Evolutionary conservation across 2,113 vertebrate species (phyloP), one percentile per base, ranked within the genome.

Genomic region (Laticauda laticaudata): DNA sequence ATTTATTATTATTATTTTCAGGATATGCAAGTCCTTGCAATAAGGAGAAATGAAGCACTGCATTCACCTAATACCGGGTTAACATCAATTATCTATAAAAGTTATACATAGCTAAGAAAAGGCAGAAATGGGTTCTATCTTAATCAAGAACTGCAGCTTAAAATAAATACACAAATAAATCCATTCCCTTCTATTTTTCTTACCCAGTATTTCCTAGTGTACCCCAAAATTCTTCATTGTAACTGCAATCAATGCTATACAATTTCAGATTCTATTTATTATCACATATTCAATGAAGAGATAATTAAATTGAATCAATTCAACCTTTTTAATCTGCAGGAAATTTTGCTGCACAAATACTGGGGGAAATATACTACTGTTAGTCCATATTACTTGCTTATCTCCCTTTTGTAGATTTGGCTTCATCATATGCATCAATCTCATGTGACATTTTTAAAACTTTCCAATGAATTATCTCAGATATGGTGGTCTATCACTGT

Each of bases 281-380:
- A 85, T 43, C 69, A 91, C 34, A 43, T 85, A 85, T 85, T 91
- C 81, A 85, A 85, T 91, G 81, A 85, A 85, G n/a, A 85, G 34
- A 85, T 85, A 43, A 85, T 91, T 85, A 91, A 85, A 56, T 91
- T 21, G 23, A 91, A 91, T 91, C 21, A 85, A 81, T 85, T 91
- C 51, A 91, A 26, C 90, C 23, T 75, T 56, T 20, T 55, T 85
- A 85, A 85, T 91, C 53, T 85, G 23, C 43, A 21, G 11, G 24
- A 91, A 53, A 85, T 85, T 85, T 91, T 91, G 12, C 14, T 34
- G 43, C 64, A 39, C 23, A 3, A 9, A 11, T 85, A 39, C 14
- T 43, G n/a, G 69, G 9, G 14, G 4, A 43, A 55, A 85, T 43
- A 26, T 43, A 21, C 39, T 54, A 91, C 51, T 91, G 51, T 55